Percentiles rank a stretch among this genome's conserved stretches.
Conservation (phyloP, 2,888 invertebrate species). For the Lycophotia porphyrea region DNA sequence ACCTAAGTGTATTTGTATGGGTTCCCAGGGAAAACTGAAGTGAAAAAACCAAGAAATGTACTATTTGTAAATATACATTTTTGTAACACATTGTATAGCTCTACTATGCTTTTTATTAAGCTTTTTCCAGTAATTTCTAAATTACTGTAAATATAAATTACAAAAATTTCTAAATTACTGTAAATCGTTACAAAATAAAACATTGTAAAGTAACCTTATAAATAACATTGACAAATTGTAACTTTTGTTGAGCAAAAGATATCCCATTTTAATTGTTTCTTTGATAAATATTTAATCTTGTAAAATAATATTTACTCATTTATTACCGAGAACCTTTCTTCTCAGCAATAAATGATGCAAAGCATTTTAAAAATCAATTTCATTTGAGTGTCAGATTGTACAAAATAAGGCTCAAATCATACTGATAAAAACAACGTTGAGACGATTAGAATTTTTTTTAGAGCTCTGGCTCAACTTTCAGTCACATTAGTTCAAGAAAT, state of each 20-base stretch:
- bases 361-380: background rate
- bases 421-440: background rate
- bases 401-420: slow-evolving; percentile 14
- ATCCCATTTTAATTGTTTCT: background rate
- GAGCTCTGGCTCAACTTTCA: background rate
- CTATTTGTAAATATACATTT: slow-evolving; percentile 7
- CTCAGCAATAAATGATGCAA: background rate
- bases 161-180: background rate
- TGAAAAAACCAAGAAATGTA: slow-evolving; percentile 19
- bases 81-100: background rate
- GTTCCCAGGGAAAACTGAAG: slow-evolving; percentile 56
- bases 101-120: background rate
- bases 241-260: slow-evolving; percentile 8
- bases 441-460: background rate
- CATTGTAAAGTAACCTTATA: background rate
- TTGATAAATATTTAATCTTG: background rate
- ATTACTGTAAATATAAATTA: background rate
- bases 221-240: background rate
- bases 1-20: slow-evolving; percentile 24
- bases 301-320: background rate
- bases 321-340: background rate
- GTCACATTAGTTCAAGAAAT: background rate
- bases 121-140: background rate
- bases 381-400: slow-evolving; percentile 11
- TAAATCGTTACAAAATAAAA: background rate